Evolutionary conservation across 2,888 invertebrate species (phyloP).

Genomic region (Megalurothrips usitatus): DNA sequence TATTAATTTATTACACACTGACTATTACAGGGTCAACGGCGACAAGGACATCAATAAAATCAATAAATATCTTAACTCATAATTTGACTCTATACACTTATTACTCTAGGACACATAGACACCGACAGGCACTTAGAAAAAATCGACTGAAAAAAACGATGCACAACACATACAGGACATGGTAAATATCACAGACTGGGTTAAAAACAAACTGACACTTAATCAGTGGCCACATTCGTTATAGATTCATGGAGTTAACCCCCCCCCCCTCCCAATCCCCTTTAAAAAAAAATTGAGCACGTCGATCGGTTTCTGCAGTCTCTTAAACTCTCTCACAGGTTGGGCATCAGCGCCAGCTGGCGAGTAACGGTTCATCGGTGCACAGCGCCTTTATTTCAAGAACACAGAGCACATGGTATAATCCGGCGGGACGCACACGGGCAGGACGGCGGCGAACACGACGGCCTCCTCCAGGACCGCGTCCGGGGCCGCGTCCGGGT

Average conservation of each 20-base stretch:
- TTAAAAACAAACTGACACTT: neutral
- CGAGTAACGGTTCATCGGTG: no score
- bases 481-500: neutral
- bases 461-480: neutral
- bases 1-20: neutral
- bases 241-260: no score
- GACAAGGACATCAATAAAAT: conserved; percentile 9
- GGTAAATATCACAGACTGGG: conserved; percentile 16
- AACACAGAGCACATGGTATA: no score
- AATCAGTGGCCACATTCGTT: neutral
- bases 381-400: no score
- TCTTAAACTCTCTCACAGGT: no score
- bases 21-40: neutral
- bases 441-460: neutral
- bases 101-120: neutral
- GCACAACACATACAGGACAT: neutral
- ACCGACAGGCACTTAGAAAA: neutral
- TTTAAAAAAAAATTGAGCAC: no score
- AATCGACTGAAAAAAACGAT: neutral
- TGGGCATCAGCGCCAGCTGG: no score
- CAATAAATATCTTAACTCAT: neutral
- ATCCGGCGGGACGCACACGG: neutral
- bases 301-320: no score
- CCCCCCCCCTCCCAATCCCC: no score
- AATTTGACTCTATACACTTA: neutral